Evolutionary conservation across 2,888 invertebrate species (phyloP).

Genomic region (Linyphia triangularis): DNA sequence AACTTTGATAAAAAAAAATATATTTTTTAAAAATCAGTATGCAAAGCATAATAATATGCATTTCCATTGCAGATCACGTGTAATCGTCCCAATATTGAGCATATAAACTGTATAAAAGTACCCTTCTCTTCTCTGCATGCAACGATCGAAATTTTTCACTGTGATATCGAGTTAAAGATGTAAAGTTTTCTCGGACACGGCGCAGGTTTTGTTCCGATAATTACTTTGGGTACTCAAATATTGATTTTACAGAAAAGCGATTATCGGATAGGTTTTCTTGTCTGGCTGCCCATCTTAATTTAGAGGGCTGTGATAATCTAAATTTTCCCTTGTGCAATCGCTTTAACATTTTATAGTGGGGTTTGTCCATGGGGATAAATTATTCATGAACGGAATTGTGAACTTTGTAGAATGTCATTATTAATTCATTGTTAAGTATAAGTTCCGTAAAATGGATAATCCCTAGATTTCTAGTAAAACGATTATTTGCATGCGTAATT

Average conservation of each 20-base stretch:
- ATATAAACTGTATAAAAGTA: too few relatives aligned
- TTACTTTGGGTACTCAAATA: slow-evolving; percentile 30
- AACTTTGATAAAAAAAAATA: too few relatives aligned
- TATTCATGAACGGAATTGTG: background rate
- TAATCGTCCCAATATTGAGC: too few relatives aligned
- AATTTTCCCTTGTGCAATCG: background rate
- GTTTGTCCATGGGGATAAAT: background rate
- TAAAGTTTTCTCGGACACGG: slow-evolving; percentile 2
- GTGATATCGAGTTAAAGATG: slow-evolving; percentile 12
- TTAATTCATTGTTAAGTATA: background rate
- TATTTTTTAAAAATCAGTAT: too few relatives aligned
- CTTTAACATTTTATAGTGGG: background rate
- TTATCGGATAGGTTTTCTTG: slow-evolving; percentile 18
- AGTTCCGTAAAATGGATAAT: too few relatives aligned
- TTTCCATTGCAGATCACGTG: too few relatives aligned
- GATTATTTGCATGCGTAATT: too few relatives aligned
- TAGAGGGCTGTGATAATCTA: background rate
- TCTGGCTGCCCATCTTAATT: background rate
- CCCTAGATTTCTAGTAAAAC: too few relatives aligned
- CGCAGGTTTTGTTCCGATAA: slow-evolving; percentile 42
- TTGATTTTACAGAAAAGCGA: slow-evolving; percentile 29
- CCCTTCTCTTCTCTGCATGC: background rate
- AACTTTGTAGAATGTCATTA: background rate
- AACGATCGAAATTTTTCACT: slow-evolving; percentile 26
- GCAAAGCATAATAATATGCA: too few relatives aligned